Evolutionary conservation across 1,140 invertebrate species (phyloP).

Genomic region (Tetragnatha versicolor): DNA sequence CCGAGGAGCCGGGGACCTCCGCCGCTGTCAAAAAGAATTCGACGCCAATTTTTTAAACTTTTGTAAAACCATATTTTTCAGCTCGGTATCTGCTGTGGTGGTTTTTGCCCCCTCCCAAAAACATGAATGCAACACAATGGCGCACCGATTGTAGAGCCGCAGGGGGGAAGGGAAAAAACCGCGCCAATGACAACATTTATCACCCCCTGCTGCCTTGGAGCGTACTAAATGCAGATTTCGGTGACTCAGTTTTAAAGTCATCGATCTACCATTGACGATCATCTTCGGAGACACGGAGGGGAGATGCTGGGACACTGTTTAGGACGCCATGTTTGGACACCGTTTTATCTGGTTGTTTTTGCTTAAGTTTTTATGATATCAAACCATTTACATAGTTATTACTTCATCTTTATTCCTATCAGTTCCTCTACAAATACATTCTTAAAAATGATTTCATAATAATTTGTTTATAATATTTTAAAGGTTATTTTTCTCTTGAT

Average conservation of each 20-base stretch:
- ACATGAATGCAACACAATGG: constrained; percentile 40
- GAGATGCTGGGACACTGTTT: neutral
- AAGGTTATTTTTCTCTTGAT: too few species aligned
- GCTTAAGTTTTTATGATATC: too few species aligned
- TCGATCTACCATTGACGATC: constrained; percentile 40
- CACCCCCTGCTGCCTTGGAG: constrained; percentile 43
- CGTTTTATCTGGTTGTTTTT: too few species aligned
- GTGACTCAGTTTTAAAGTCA: constrained; percentile 53
- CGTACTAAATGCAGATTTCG: constrained; percentile 54
- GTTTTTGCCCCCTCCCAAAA: constrained; percentile 15
- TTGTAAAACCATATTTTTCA: constrained; percentile 55
- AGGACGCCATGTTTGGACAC: constrained; percentile 5
- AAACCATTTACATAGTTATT: too few species aligned
- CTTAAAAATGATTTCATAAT: too few species aligned
- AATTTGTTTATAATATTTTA: too few species aligned
- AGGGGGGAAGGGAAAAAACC: neutral
- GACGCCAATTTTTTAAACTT: constrained; percentile 53
- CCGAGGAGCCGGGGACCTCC: neutral
- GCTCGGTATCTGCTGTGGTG: constrained; percentile 22
- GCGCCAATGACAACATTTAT: constrained; percentile 49
- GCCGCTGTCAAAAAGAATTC: constrained; percentile 43
- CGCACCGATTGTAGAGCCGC: constrained; percentile 28
- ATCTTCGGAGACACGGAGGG: constrained; percentile 2
- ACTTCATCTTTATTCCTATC: too few species aligned
- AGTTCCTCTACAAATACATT: too few species aligned